These are phyloP conservation scores for Tamandua tetradactyla DNA, from an alignment of 2,797 vertebrate genomes.

Conservation along the genomic window DNA sequence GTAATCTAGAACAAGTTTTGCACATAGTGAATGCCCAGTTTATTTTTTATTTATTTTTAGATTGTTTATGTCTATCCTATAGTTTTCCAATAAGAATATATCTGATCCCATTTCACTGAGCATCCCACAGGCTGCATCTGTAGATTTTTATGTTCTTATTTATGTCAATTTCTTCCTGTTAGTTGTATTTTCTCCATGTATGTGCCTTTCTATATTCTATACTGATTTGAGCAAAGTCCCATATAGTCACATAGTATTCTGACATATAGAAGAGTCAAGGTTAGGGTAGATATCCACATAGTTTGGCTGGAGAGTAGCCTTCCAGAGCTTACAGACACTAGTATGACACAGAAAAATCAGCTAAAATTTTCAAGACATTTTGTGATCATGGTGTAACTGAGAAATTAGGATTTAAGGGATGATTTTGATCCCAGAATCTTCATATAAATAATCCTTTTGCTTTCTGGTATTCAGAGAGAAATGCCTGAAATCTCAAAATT, in stretches of 20 bases:
- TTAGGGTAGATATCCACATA: not conserved
- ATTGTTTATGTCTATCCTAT: not conserved
- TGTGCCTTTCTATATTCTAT: not conserved
- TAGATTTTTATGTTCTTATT: not conserved
- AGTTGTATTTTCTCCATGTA: not conserved
- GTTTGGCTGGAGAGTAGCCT: not conserved
- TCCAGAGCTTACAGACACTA: not conserved
- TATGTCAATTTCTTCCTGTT: not conserved
- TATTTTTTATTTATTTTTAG: not conserved
- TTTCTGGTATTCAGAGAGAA: too few species aligned
- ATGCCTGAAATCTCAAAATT: too few species aligned
- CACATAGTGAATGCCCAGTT: not conserved
- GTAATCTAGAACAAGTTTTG: not conserved
- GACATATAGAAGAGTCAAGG: not conserved
- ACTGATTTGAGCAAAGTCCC: not conserved
- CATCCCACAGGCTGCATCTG: not conserved
- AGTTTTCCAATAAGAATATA: not conserved
- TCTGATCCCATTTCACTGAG: not conserved
- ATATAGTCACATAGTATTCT: not conserved
- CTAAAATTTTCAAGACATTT: not conserved
- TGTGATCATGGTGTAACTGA: too few species aligned
- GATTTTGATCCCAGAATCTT: too few species aligned
- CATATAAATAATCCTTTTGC: too few species aligned
- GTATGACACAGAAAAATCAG: not conserved
- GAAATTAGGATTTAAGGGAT: too few species aligned